A percentile compares a stretch with the other conserved stretches of the same genome.
phyloP scores from a whole-genome alignment of 2,797 vertebrate species.

The Pseudomugil gertrudae region DNA sequence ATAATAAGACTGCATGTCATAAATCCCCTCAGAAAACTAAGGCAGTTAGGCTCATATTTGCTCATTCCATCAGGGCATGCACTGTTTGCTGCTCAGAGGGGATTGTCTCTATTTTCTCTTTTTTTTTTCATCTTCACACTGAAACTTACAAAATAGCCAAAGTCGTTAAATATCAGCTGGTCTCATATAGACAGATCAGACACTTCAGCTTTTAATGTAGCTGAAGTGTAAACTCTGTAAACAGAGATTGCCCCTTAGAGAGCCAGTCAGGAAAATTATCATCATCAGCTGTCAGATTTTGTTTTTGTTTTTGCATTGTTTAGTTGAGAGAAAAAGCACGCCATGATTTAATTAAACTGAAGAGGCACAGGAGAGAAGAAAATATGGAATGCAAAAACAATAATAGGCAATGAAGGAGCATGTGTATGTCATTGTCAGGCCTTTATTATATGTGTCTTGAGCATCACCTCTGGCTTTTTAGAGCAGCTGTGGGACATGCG shows the following conservation, averaged over 20 bases:
- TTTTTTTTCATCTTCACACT: slow-evolving; percentile 26
- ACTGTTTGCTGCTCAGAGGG: slow-evolving; percentile 61
- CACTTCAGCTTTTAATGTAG: slow-evolving; percentile 38
- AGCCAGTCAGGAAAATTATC: slow-evolving; percentile 64
- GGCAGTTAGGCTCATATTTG: slow-evolving; percentile 69
- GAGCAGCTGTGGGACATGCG: slow-evolving; percentile 41
- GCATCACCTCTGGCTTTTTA: slow-evolving; percentile 54
- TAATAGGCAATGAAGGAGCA: slow-evolving; percentile 50
- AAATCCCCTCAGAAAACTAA: slow-evolving; percentile 71
- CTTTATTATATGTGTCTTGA: slow-evolving; percentile 33
- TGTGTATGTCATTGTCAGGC: slow-evolving; percentile 33
- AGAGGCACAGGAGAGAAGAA: slow-evolving; percentile 45
- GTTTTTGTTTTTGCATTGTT: slow-evolving; percentile 62
- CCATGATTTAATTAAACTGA: slow-evolving; percentile 69
- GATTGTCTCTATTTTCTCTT: slow-evolving; percentile 39
- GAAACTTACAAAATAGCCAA: slow-evolving; percentile 57
- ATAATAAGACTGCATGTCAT: slow-evolving; percentile 71
- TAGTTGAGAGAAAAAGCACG: slow-evolving; percentile 41
- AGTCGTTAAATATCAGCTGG: slow-evolving; percentile 58
- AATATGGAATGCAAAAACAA: slow-evolving; percentile 13
- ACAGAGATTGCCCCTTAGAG: slow-evolving; percentile 65
- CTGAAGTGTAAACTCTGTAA: slow-evolving; percentile 69
- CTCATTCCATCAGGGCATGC: slow-evolving; percentile 54
- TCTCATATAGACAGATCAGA: slow-evolving; percentile 33
- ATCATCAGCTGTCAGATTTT: slow-evolving; percentile 67